Conservation (phyloP, 2,113 vertebrate species). For the Oreochromis tanganicae region DNA sequence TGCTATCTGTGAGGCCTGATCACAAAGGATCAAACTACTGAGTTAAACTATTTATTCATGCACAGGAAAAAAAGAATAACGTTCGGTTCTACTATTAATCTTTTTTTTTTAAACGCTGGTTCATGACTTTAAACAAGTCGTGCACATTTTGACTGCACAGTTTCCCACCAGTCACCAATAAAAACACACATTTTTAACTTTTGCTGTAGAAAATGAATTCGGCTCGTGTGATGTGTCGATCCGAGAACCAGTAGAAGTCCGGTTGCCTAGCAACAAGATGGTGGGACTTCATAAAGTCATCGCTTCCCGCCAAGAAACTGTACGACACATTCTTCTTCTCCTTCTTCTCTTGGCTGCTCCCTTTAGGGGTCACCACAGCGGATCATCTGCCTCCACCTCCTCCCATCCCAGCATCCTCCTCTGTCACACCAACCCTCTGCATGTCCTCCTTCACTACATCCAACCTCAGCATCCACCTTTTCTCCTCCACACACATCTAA, state of each 20-base stretch:
- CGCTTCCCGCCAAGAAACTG: not conserved
- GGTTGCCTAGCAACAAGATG: slow-evolving; percentile 22
- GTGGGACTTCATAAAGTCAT: not conserved
- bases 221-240: not conserved
- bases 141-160: not conserved
- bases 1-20: not conserved
- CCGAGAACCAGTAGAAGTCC: not conserved
- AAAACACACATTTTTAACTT: not conserved
- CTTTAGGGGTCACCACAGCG: not conserved
- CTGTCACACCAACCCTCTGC: not conserved
- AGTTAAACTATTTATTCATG: not conserved
- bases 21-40: not conserved
- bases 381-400: not conserved
- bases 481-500: not conserved
- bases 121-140: not conserved
- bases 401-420: not conserved
- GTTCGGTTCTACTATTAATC: not conserved
- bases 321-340: not conserved
- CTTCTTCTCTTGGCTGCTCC: not conserved
- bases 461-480: not conserved
- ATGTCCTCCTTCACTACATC: not conserved
- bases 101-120: not conserved
- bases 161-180: not conserved
- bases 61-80: not conserved
- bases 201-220: not conserved